Base-by-base conservation (phyloP, 2,888 invertebrate species). In the Acleris holmiana region DNA sequence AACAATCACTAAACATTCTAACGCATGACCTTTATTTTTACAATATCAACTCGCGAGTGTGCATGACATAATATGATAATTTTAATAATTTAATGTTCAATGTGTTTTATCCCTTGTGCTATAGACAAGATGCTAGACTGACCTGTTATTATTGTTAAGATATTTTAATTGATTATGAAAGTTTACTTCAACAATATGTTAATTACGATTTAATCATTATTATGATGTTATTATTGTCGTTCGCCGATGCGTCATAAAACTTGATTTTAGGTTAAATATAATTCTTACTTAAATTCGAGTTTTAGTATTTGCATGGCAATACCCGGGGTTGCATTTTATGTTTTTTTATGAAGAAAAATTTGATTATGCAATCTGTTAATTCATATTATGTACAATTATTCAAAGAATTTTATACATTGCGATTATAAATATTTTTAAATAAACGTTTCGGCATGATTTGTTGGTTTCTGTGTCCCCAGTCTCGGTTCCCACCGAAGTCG, bases 251-350 rank as follows among this genome's bases (percentile, higher is more conserved):
- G 84, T 63, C 75, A 82, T 83, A 83, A 88, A 89, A 89, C 88
- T 90, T 89, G 90, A 86, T 89, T 89, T 91, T 88, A 87, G 79
- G 85, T 85, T 70, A 70, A 75, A 76, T 71, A 61, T 66, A 71
- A 76, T 77, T 71, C 55, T 66, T 73, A 74, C 84, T 84, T 87
- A 85, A 90, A 87, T 82, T 88, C 86, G 87, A 90, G 88, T 91
- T 91, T 89, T 89, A 85, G 78, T 83, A 78, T 71, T 74, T 91
- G 91, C 91, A 92, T 91, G 91, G 89, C 89, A 89, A 88, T 85
- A 82, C 86, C 88, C 85, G 85, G 86, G 84, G 76, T 90, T 91
- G 91, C 91, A 84, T 91, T 88, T 88, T 80, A 80, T 88, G 89
- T 92, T 88, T 89, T n/a, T 85, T 67, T 74, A 76, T 75, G 73